A percentile compares a stretch with the other conserved stretches of the same genome.
Conservation (phyloP, 2,888 invertebrate genomes). For the Galerucella pusilla region DNA sequence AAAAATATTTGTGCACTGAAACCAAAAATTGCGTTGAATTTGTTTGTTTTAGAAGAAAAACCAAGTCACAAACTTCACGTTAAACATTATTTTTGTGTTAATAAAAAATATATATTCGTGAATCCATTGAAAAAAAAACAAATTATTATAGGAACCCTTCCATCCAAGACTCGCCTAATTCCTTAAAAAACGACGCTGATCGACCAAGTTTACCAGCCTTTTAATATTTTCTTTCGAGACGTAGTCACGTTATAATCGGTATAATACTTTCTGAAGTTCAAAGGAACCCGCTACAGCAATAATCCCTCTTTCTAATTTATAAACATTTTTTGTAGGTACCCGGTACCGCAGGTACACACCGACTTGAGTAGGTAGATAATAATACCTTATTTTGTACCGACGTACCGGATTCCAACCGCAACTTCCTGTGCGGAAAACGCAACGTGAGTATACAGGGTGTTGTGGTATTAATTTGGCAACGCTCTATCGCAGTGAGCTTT, state of each 20-base stretch:
- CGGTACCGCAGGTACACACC: conserved; percentile 11
- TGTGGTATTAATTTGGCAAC: not conserved
- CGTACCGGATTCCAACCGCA: conserved; percentile 25
- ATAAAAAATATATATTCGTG: too few relatives aligned
- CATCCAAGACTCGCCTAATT: not conserved
- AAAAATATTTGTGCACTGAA: too few relatives aligned
- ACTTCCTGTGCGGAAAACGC: conserved; percentile 30
- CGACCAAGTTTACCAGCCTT: not conserved
- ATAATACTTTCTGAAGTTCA: conserved; percentile 8
- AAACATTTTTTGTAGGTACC: conserved; percentile 14
- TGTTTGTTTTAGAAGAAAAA: too few relatives aligned
- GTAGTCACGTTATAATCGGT: conserved; percentile 11
- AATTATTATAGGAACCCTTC: not conserved
- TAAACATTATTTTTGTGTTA: too few relatives aligned
- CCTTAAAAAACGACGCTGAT: not conserved
- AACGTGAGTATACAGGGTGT: not conserved
- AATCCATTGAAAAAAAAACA: too few relatives aligned
- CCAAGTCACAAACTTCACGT: too few relatives aligned
- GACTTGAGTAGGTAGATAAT: conserved; percentile 32
- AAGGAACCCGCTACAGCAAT: conserved; percentile 17
- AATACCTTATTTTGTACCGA: conserved; percentile 18
- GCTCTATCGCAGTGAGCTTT: too few relatives aligned
- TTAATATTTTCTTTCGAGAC: conserved; percentile 5
- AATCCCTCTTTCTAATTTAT: conserved; percentile 27
- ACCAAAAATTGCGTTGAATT: too few relatives aligned